Evolutionary conservation across 2,888 invertebrate genomes (phyloP), one percentile per base, ranked within the genome.

Genomic region (Orthosia cruda): DNA sequence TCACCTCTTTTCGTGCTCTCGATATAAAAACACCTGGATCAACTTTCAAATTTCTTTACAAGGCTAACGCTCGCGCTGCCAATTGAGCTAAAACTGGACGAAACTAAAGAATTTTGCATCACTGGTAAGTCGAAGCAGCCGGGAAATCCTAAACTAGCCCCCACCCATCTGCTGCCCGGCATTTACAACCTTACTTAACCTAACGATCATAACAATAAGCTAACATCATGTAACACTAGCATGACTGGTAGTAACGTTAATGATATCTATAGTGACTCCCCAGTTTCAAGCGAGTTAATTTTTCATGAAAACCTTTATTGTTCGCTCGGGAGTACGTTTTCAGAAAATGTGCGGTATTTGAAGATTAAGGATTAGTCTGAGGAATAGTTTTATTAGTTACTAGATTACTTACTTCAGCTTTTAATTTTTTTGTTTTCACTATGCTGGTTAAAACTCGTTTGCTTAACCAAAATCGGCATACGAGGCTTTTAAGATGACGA

Each of bases 261-360:
- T 81, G 84, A 73, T 80, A 76, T 77, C 65, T 79, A 67, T 66
- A 68, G 77, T 87, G 83, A 82, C 71, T 71, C 49, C 18, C 32
- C 59, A 69, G 26, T 87, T 82, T 69, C 55, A 59, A 15, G 69
- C 32, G 55, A 65, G 63, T 80, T 69, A 77, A 86, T 81, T 86
- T 86, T 86, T 85, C 87, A 87, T 86, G 67, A 69, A 71, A 77
- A 71, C 64, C 59, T 67, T 55, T 59, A 80, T 80, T 74, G 63
- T 80, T 49, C 74, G 65, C 74, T n/a, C 0, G 65, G 40, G 64
- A 20, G 57, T 32, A n/a, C 16, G 7, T 70, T 82, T 68, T 70
- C 61, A 59, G 50, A 72, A 68, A 68, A 79, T 70, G 59, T 68
- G 26, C 15, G 62, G 23, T 76, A 49, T 64, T 71, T 59, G 23